Percentiles rank a stretch among this genome's conserved stretches.
These are phyloP conservation scores for Aplodontia rufa DNA, from an alignment of 2,113 vertebrate species.

Conservation along the genomic window DNA sequence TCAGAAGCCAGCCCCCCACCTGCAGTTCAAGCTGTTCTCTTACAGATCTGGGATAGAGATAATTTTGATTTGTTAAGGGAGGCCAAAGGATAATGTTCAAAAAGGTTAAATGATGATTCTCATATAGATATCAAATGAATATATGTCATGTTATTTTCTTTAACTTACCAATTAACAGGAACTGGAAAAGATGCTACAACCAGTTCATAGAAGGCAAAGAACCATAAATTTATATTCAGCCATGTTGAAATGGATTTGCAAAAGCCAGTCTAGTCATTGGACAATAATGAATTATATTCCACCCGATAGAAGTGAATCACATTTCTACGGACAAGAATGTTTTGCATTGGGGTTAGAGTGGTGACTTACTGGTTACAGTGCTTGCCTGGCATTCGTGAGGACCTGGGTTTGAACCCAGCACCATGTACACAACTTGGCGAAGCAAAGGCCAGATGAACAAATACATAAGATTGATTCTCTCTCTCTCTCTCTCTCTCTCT, in stretches of 20 bases:
- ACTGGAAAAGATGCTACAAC: neutral
- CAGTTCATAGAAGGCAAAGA: neutral
- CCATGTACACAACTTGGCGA: too few species aligned
- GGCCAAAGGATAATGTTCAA: neutral
- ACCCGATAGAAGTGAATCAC: neutral
- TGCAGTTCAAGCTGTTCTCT: neutral
- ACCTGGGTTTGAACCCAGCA: too few species aligned
- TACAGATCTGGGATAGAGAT: neutral
- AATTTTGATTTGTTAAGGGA: neutral
- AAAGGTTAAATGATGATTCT: neutral
- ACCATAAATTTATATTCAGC: neutral
- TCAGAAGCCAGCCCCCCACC: neutral
- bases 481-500: too few species aligned
- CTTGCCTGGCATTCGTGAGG: too few species aligned
- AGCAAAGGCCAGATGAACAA: too few species aligned
- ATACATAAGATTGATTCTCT: too few species aligned
- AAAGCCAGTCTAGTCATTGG: neutral
- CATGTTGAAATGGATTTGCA: slow-evolving; percentile 23
- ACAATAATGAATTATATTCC: neutral
- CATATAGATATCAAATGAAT: neutral
- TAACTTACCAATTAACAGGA: neutral
- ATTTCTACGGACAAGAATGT: neutral
- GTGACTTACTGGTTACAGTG: too few species aligned
- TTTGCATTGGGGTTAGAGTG: too few species aligned
- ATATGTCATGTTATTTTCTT: neutral